Percentiles rank a stretch among this genome's conserved stretches.
Conservation (phyloP, 2,797 vertebrate genomes). For the Silurus lanzhouensis region DNA sequence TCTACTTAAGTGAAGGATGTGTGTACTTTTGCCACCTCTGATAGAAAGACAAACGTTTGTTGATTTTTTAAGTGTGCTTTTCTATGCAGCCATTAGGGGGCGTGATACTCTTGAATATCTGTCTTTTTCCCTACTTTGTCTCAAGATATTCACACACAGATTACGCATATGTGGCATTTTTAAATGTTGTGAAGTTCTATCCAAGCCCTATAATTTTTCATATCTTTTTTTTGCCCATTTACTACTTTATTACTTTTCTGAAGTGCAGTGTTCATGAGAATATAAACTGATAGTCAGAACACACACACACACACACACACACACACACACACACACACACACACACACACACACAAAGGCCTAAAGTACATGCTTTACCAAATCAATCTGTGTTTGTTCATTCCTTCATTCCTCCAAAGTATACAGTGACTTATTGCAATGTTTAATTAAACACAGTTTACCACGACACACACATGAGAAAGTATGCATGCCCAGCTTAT, state of each 20-base stretch:
- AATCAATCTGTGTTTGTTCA: constrained; percentile 1
- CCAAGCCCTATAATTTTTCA: background rate
- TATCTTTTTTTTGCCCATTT: background rate
- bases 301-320: background rate
- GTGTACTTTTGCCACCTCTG: too few relatives aligned
- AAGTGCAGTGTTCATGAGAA: background rate
- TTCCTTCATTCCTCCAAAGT: background rate
- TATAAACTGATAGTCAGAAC: background rate
- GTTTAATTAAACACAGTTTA: background rate
- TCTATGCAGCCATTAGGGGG: constrained; percentile 7
- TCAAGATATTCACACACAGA: background rate
- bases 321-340: background rate
- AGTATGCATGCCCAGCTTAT: background rate
- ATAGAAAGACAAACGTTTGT: too few relatives aligned
- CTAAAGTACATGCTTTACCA: background rate
- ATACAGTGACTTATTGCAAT: background rate
- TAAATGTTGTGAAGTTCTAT: background rate
- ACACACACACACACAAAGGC: background rate
- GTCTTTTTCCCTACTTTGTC: background rate
- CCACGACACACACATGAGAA: background rate
- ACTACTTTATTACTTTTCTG: background rate
- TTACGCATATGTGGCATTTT: background rate
- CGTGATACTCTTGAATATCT: background rate
- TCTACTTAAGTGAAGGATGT: too few relatives aligned
- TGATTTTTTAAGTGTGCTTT: background rate